These are phyloP conservation scores for Acropternis orthonyx DNA, from an alignment of 2,797 vertebrate genomes.

Conservation along the genomic window DNA sequence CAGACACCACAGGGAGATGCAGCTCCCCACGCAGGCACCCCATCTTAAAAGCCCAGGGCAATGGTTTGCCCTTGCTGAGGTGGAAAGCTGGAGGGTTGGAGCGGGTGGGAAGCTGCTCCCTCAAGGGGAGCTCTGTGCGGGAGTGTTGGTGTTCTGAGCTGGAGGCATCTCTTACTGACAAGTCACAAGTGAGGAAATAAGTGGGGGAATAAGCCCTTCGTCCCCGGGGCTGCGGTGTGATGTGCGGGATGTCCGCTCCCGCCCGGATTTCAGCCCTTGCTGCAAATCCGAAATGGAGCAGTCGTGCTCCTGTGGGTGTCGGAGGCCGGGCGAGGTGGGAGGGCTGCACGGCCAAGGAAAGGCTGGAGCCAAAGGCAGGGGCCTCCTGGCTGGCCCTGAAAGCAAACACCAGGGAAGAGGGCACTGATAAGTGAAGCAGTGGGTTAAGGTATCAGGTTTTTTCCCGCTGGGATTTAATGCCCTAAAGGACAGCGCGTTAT, in stretches of 20 bases:
- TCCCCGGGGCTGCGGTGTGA: no score
- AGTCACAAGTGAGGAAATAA: fast-evolving
- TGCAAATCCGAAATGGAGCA: background rate
- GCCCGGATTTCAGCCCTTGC: background rate
- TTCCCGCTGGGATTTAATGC: slow-evolving; percentile 6
- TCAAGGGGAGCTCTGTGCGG: background rate
- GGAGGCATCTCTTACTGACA: background rate
- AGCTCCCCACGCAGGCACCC: fast-evolving
- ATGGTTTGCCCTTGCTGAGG: background rate
- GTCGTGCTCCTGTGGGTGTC: background rate
- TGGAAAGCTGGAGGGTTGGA: background rate
- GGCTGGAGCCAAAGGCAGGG: background rate
- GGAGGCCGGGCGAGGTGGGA: background rate
- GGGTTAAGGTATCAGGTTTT: background rate
- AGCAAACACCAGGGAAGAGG: background rate
- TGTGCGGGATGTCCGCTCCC: no score
- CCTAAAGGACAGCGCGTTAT: fast-evolving
- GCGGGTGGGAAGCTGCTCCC: fast-evolving
- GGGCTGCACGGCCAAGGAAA: fast-evolving
- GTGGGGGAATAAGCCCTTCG: no score
- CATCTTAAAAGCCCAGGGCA: background rate
- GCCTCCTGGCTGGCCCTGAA: background rate
- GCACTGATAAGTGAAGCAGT: background rate
- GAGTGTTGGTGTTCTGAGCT: background rate
- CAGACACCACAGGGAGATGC: background rate